Conservation (phyloP, 2,797 vertebrate genomes). For the Uromys caudimaculatus region DNA sequence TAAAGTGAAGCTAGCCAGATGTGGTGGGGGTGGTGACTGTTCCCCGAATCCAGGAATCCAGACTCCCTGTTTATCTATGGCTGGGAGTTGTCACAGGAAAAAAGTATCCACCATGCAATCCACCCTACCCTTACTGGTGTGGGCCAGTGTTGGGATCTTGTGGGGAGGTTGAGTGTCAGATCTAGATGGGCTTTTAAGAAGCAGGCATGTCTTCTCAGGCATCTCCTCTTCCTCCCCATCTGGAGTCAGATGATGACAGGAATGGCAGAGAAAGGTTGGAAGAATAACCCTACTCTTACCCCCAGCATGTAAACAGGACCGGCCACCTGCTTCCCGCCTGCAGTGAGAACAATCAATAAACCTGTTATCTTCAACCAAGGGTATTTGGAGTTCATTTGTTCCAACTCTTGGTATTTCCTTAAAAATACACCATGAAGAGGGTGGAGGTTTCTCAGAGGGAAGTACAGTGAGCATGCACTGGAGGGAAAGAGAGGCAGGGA, state of each 20-base stretch:
- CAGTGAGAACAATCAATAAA: constrained; percentile 42
- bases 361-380: not conserved
- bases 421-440: not conserved
- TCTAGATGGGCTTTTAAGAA: not conserved
- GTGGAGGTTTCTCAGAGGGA: not conserved
- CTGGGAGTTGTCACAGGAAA: not conserved
- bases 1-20: not conserved
- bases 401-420: not conserved
- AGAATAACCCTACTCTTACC: not conserved
- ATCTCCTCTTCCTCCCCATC: not conserved
- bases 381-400: not conserved
- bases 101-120: too few species aligned
- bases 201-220: not conserved
- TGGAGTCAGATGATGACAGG: not conserved
- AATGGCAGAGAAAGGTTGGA: not conserved
- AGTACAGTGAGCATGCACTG: fast-evolving
- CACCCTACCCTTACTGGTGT: not conserved
- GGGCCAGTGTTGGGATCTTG: fast-evolving
- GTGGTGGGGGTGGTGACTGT: not conserved
- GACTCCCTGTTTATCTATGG: not conserved
- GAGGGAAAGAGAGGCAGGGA: too few species aligned
- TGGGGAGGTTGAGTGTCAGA: too few species aligned
- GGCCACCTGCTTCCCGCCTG: not conserved
- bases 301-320: not conserved
- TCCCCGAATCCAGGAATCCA: not conserved